Percentiles rank a stretch among this genome's conserved stretches.
Evolutionary conservation across 2,113 vertebrate species (phyloP).

Genomic region (Zootoca vivipara): DNA sequence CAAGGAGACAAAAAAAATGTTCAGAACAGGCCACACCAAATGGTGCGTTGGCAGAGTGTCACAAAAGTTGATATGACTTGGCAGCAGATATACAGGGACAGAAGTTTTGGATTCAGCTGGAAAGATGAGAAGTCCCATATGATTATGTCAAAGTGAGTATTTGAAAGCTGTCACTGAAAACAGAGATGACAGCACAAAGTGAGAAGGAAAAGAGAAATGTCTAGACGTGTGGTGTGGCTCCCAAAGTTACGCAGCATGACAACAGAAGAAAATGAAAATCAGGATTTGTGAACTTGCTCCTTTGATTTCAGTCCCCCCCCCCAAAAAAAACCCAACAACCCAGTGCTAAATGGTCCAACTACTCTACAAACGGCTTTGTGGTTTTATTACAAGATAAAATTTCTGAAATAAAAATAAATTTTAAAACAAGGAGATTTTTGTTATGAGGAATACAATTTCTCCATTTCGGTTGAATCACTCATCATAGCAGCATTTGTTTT

Average conservation of each 20-base stretch:
- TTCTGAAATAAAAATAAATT: no score
- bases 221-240: background rate
- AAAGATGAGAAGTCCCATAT: background rate
- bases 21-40: background rate
- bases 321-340: background rate
- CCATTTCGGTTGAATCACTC: background rate
- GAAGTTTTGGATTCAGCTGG: background rate
- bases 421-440: background rate
- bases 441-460: background rate
- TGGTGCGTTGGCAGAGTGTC: background rate
- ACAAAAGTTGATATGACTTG: slow-evolving; percentile 3
- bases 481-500: background rate
- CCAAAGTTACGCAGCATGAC: background rate
- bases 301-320: background rate
- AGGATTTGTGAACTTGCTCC: background rate
- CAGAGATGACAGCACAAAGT: background rate
- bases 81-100: background rate
- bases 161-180: background rate
- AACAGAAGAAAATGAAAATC: background rate
- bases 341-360: background rate
- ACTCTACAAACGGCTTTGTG: background rate
- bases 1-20: background rate
- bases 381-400: no score
- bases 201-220: background rate
- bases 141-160: slow-evolving; percentile 2